Evolutionary conservation across 2,113 vertebrate species (phyloP).

Genomic region (Hepsetus odoe): DNA sequence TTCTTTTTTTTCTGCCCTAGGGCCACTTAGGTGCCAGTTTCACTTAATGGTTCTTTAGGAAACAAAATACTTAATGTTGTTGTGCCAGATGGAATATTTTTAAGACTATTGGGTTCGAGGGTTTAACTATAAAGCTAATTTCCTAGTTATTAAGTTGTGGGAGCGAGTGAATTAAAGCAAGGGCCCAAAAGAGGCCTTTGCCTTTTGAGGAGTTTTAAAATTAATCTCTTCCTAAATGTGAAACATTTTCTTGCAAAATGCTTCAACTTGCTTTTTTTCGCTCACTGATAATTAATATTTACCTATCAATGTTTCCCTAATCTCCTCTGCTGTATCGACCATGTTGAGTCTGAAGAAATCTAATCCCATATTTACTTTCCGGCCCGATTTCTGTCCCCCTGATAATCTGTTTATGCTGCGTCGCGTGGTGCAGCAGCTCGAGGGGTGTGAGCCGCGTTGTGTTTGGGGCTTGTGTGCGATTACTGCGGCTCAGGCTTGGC

Average conservation of each 20-base stretch:
- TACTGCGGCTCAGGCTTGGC: conserved; percentile 70
- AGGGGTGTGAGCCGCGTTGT: conserved; percentile 59
- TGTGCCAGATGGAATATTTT: no score
- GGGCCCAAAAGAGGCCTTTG: neutral
- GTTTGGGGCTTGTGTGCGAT: conserved; percentile 68
- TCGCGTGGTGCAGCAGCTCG: conserved; percentile 68
- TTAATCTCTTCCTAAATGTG: neutral
- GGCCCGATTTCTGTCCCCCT: conserved; percentile 53
- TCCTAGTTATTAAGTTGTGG: neutral
- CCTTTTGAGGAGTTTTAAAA: neutral
- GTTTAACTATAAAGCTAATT: neutral
- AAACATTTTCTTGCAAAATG: conserved; percentile 16
- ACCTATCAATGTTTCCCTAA: conserved; percentile 43
- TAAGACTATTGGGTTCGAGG: no score
- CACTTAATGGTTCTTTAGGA: no score
- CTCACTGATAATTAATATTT: conserved; percentile 52
- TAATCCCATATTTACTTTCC: conserved; percentile 49
- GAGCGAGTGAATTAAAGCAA: neutral
- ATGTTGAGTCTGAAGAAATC: conserved; percentile 36
- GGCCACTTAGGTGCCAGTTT: no score
- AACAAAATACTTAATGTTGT: no score
- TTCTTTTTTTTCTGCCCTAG: no score
- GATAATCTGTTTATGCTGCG: conserved; percentile 78
- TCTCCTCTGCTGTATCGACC: conserved; percentile 25
- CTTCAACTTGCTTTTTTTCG: no score